These are phyloP conservation scores for Megaustenia siamemsis DNA, from an alignment of 2,888 invertebrate species.

Conservation along the genomic window DNA sequence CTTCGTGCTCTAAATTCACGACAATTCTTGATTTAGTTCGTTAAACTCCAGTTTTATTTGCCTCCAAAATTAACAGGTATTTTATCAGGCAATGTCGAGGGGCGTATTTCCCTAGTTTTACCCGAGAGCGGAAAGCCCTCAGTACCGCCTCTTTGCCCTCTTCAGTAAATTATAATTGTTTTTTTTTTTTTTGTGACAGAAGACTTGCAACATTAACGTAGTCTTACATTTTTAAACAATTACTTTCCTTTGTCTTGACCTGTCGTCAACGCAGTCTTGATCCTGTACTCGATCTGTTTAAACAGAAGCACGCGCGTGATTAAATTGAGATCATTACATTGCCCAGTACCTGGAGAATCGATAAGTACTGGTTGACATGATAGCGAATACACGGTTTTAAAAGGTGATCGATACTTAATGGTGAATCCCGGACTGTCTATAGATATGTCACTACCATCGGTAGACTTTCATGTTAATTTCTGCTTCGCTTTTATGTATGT, in stretches of 20 bases:
- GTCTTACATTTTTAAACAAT: background rate
- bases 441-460: background rate
- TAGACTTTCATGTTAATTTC: background rate
- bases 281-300: background rate
- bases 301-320: background rate
- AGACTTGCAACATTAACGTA: background rate
- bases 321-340: background rate
- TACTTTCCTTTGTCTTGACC: background rate
- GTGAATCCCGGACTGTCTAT: background rate
- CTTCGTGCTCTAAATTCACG: too few species aligned
- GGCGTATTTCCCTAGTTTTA: too few species aligned
- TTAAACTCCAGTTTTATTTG: too few species aligned
- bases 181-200: background rate
- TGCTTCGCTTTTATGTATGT: background rate
- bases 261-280: background rate
- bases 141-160: too few species aligned
- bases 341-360: background rate
- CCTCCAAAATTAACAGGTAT: too few species aligned
- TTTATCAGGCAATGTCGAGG: too few species aligned
- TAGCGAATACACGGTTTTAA: background rate
- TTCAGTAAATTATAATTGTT: too few species aligned
- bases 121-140: too few species aligned
- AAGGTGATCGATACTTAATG: background rate
- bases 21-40: too few species aligned
- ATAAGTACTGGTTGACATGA: conserved; percentile 9